phyloP scores from a whole-genome alignment of 2,113 vertebrate genomes.

The Microcebus tavaratra region DNA sequence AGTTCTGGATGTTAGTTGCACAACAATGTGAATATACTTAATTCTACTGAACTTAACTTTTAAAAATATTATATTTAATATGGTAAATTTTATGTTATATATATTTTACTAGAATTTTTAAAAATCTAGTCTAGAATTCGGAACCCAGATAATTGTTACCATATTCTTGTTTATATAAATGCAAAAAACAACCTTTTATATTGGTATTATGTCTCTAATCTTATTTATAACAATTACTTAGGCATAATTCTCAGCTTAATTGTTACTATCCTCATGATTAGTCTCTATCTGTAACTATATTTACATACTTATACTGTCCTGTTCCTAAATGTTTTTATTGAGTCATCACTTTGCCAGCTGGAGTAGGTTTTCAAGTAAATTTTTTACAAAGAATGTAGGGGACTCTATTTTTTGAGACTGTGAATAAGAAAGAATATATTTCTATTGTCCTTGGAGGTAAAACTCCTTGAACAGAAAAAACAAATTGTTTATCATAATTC shows the following conservation, averaged over 20 bases:
- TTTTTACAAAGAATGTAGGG: not conserved
- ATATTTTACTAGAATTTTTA: not conserved
- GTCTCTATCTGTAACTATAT: not conserved
- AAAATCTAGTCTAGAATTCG: not conserved
- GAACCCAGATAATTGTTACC: not conserved
- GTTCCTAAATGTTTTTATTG: not conserved
- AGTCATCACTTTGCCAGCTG: not conserved
- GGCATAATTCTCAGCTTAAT: not conserved
- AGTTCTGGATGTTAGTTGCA: not conserved
- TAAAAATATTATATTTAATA: not conserved
- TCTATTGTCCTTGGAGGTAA: not conserved
- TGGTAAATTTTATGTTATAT: not conserved
- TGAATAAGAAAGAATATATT: not conserved
- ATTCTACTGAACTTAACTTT: not conserved
- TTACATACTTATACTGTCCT: not conserved
- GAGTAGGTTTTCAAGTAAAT: not conserved
- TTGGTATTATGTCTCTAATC: not conserved
- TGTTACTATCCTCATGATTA: not conserved
- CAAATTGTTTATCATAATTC: not conserved
- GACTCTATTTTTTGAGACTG: not conserved
- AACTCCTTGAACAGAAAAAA: not conserved
- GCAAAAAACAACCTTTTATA: not conserved
- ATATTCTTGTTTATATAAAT: not conserved
- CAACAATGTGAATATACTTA: not conserved
- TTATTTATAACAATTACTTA: slow-evolving; percentile 8